Evolutionary conservation across 2,113 vertebrate species (phyloP).

Genomic region (Haplotaxodon microlepis): DNA sequence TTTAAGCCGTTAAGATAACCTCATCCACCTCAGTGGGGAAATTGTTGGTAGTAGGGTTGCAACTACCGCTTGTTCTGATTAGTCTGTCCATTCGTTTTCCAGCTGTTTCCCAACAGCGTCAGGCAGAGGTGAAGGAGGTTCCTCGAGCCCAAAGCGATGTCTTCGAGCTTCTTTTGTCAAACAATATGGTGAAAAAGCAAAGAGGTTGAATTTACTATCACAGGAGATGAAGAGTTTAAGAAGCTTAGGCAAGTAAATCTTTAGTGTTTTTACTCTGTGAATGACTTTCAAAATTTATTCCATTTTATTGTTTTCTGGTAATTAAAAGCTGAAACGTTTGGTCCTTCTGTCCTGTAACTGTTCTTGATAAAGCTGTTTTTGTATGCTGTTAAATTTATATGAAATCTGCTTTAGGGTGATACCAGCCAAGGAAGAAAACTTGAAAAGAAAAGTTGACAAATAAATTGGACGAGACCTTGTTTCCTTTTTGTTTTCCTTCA

Average conservation of each 20-base stretch:
- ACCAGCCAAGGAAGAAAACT: background rate
- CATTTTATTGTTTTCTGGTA: background rate
- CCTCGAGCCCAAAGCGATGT: background rate
- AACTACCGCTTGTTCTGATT: background rate
- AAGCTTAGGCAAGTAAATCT: accelerated
- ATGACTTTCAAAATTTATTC: accelerated
- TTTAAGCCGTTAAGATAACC: background rate
- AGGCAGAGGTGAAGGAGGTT: background rate
- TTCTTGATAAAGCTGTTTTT: background rate
- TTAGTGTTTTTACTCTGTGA: accelerated
- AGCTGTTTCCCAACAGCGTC: background rate
- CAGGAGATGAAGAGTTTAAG: background rate
- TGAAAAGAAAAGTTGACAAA: background rate
- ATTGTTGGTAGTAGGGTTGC: background rate
- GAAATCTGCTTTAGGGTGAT: background rate
- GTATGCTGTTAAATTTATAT: background rate
- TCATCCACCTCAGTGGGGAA: background rate
- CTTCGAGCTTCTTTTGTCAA: background rate
- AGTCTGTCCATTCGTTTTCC: background rate
- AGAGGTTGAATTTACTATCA: background rate
- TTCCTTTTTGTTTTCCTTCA: background rate
- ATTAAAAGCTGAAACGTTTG: background rate
- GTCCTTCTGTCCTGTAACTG: background rate
- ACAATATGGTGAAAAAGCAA: background rate
- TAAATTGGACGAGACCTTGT: background rate